phyloP scores from a whole-genome alignment of 2,113 vertebrate species.

The Oreamnos americanus region DNA sequence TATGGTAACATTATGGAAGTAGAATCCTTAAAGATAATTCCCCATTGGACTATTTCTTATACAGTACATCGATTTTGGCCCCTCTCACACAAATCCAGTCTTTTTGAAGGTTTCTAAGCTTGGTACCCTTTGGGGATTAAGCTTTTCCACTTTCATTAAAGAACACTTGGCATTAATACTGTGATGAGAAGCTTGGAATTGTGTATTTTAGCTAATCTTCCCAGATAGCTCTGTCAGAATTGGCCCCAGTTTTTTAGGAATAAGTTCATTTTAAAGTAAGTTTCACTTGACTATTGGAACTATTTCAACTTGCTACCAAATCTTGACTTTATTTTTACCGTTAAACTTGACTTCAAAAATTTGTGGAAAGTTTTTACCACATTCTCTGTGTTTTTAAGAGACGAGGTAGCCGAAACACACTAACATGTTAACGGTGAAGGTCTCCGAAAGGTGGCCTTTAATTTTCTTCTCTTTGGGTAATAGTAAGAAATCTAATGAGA shows the following conservation, averaged over 20 bases:
- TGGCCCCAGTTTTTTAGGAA: neutral
- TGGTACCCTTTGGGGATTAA: neutral
- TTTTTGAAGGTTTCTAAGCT: neutral
- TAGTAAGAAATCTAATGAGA: neutral
- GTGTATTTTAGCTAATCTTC: neutral
- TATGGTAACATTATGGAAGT: neutral
- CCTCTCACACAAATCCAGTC: neutral
- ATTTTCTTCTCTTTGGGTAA: slow-evolving; percentile 9
- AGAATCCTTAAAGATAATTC: neutral
- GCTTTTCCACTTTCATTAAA: neutral
- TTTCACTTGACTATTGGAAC: neutral
- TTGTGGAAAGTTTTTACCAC: slow-evolving; percentile 70
- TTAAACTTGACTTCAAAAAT: slow-evolving; percentile 34
- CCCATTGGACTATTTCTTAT: neutral
- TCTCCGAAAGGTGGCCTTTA: neutral
- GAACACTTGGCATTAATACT: neutral
- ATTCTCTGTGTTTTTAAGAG: neutral
- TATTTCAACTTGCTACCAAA: slow-evolving; percentile 12
- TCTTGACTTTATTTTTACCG: slow-evolving; percentile 7
- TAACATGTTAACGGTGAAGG: neutral
- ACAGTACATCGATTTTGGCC: neutral
- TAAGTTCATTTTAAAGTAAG: neutral
- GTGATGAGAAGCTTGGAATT: neutral
- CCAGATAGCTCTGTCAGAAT: neutral
- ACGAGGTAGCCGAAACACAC: rapidly evolving